A percentile compares a stretch with the other conserved stretches of the same genome.
These are phyloP conservation scores for Zoanthus solanderi DNA, from an alignment of 92 coral and sea anemone genomes.

Conservation along the genomic window DNA sequence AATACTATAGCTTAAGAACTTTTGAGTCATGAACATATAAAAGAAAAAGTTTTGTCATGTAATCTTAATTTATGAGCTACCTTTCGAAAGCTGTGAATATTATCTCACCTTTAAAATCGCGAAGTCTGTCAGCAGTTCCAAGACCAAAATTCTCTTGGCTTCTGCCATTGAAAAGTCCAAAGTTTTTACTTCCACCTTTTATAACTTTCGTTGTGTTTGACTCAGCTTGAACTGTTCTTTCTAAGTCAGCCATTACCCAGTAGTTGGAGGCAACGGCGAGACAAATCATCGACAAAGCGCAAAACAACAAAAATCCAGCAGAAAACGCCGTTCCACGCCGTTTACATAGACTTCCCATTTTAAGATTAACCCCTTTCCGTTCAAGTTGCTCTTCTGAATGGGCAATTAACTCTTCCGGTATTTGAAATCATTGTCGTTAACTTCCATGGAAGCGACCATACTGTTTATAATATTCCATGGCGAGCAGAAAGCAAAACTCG, in stretches of 20 bases:
- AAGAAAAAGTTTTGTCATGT: background rate
- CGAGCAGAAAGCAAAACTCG: conserved; percentile 5
- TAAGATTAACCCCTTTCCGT: conserved; percentile 19
- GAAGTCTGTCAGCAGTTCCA: conserved; percentile 70
- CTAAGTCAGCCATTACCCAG: conserved; percentile 84
- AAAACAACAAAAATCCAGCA: conserved; percentile 70
- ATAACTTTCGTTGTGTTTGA: conserved; percentile 47
- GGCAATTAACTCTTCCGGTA: conserved; percentile 31
- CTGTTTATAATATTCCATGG: conserved; percentile 15
- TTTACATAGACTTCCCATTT: conserved; percentile 72
- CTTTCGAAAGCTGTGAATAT: background rate
- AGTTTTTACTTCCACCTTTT: conserved; percentile 78
- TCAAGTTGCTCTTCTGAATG: conserved; percentile 13
- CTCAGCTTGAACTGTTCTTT: conserved; percentile 44
- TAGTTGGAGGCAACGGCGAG: conserved; percentile 73
- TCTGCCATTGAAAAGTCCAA: conserved; percentile 79
- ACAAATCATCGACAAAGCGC: conserved; percentile 70
- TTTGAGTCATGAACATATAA: background rate
- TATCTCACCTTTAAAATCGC: conserved; percentile 59
- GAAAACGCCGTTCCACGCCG: conserved; percentile 78
- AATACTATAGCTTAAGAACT: background rate
- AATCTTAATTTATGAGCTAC: background rate
- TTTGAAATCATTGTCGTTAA: conserved; percentile 11
- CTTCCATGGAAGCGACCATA: conserved; percentile 27
- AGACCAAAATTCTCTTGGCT: conserved; percentile 72